Evolutionary conservation across 2,797 vertebrate species (phyloP).

Genomic region (Anguilla marmorata): DNA sequence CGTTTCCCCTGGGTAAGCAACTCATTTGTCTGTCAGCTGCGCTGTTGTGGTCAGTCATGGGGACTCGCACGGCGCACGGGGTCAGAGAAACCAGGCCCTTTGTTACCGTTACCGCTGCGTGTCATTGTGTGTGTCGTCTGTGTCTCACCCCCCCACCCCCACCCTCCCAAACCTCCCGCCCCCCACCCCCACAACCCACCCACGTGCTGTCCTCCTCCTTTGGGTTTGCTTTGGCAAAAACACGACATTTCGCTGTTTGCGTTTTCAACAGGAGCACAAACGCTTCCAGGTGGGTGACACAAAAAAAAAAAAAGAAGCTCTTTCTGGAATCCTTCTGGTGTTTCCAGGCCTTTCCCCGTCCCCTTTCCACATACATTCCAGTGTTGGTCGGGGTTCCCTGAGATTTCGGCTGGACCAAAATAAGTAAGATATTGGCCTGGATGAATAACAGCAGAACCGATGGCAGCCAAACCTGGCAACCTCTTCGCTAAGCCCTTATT

Average conservation of each 20-base stretch:
- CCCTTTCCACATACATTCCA: not conserved
- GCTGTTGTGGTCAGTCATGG: conserved; percentile 6
- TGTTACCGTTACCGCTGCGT: conserved; percentile 29
- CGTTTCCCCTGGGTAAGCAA: not conserved
- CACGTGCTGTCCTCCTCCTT: not conserved
- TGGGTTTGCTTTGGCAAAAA: conserved; percentile 31
- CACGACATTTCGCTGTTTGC: conserved; percentile 37
- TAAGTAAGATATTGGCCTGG: not conserved
- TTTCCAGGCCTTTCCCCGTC: not conserved
- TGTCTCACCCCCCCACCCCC: not conserved
- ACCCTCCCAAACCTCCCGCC: not conserved
- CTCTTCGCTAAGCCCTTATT: not conserved
- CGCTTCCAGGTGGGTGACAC: not conserved
- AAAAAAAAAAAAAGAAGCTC: no score
- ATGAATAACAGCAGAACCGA: not conserved
- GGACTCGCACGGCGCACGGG: not conserved
- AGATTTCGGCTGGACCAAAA: not conserved
- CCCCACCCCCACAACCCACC: not conserved
- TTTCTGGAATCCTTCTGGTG: not conserved
- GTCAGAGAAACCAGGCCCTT: conserved; percentile 36
- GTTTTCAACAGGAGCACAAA: conserved; percentile 26
- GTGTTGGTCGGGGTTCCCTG: not conserved
- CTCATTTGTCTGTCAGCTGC: conserved; percentile 15
- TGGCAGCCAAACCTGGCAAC: not conserved
- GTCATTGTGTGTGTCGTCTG: conserved; percentile 7